These are phyloP conservation scores for Ephydatia muelleri DNA, from an alignment of 37 sponge, comb jelly and placozoan genomes.

Conservation along the genomic window DNA sequence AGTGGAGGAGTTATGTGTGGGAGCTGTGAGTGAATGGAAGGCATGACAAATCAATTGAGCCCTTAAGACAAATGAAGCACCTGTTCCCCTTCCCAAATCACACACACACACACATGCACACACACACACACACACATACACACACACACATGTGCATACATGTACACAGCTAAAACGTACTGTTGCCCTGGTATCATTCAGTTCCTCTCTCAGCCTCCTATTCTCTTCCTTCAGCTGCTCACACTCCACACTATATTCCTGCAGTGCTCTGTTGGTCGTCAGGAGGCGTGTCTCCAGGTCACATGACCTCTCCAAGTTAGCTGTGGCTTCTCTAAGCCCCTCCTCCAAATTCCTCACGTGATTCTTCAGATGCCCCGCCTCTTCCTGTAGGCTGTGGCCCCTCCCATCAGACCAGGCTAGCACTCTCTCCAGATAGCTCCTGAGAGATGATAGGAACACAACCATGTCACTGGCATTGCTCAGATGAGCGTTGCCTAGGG, in stretches of 20 bases:
- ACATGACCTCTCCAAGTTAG: background rate
- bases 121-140: slow-evolving; percentile 7
- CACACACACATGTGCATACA: background rate
- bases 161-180: too few species aligned
- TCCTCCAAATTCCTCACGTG: background rate
- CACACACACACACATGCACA: too few species aligned
- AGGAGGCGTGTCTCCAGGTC: background rate
- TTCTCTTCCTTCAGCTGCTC: slow-evolving; percentile 16
- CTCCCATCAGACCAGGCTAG: background rate
- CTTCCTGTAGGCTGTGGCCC: background rate
- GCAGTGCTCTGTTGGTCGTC: background rate
- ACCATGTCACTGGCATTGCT: background rate
- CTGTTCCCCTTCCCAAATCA: too few species aligned
- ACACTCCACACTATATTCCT: background rate
- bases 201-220: background rate
- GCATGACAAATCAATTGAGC: too few species aligned
- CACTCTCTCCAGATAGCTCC: too few species aligned
- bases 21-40: too few species aligned
- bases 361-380: slow-evolving; percentile 23
- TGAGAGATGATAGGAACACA: background rate
- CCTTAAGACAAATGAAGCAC: too few species aligned
- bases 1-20: too few species aligned
- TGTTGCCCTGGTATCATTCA: slow-evolving; percentile 8
- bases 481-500: background rate
- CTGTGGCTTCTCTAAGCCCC: background rate